Evolutionary conservation across 1,140 invertebrate species (phyloP), one percentile per base, ranked within the genome.

Genomic region (Ceratosolen fusciceps): DNA sequence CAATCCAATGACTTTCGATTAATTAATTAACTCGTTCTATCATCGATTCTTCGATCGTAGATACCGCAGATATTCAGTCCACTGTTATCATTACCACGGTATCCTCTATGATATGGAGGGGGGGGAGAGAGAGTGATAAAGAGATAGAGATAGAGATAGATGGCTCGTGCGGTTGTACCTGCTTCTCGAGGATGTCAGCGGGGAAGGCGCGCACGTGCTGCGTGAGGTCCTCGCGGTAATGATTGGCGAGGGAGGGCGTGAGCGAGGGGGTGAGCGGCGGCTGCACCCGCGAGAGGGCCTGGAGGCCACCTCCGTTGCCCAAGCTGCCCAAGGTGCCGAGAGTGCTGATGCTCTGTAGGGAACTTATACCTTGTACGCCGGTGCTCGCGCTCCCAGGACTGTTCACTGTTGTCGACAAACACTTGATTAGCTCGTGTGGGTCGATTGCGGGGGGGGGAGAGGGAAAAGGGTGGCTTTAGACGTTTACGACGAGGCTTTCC

Each of bases 121-220:
- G n/a, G n/a, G n/a, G n/a, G n/a, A n/a, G n/a, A n/a, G n/a, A n/a
- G n/a, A n/a, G n/a, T n/a, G n/a, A n/a, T n/a, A n/a, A n/a, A n/a
- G n/a, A n/a, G n/a, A n/a, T n/a, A n/a, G n/a, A n/a, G n/a, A n/a
- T n/a, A n/a, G n/a, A n/a, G n/a, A n/a, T n/a, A n/a, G 39, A 5
- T 43, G 39, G 39, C 39, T 7, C 5, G 12, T 7, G 39, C 12
- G 5, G 39, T 1, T 1, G 0, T 62, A 98, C 97, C 93, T 98
- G 97, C 93, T 96, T 96, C 90, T 98, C 97, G 80, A 97, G 91
- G 84, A 95, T 94, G 86, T 98, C 97, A 21, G 96, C 96, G 77
- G 96, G 96, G 95, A 97, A 98, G 67, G 95, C 96, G 82, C 94
- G 93, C 74, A 98, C 97, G 90, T 99, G 98, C 85, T 93, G 93